Conservation (phyloP, 1,140 invertebrate species). For the Drosophila navojoa region DNA sequence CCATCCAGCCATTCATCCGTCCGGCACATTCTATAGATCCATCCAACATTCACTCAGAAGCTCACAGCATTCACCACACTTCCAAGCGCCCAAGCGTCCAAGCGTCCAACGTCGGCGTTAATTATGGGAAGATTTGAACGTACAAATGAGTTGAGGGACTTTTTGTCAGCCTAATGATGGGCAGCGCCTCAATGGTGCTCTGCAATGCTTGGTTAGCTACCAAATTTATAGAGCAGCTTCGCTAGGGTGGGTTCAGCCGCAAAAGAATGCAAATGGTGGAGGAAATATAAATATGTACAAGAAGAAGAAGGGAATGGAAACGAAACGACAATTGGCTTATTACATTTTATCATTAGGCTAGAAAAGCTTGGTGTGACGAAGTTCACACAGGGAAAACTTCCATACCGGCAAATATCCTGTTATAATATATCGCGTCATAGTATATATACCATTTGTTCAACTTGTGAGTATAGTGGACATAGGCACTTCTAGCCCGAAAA, state of each 20-base stretch:
- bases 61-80: slow-evolving; percentile 26
- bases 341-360: slow-evolving; percentile 74
- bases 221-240: slow-evolving; percentile 56
- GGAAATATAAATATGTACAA: slow-evolving; percentile 19
- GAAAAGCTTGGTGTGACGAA: slow-evolving; percentile 32
- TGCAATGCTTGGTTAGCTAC: slow-evolving; percentile 71
- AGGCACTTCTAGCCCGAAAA: no score
- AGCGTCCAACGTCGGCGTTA: slow-evolving; percentile 56
- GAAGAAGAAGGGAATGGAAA: slow-evolving; percentile 10
- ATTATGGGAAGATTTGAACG: slow-evolving; percentile 80
- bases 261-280: slow-evolving; percentile 65
- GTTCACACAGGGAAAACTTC: neutral
- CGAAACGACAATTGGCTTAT: slow-evolving; percentile 75
- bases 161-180: slow-evolving; percentile 79
- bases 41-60: slow-evolving; percentile 12
- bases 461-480: no score
- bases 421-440: no score
- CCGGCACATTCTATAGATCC: slow-evolving; percentile 9
- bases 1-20: neutral
- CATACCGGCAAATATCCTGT: neutral
- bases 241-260: slow-evolving; percentile 10
- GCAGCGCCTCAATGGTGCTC: slow-evolving; percentile 45
- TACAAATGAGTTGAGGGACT: slow-evolving; percentile 76
- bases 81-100: neutral
- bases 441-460: no score